These are phyloP conservation scores for Drosophila tsacasi DNA, from an alignment of 1,140 invertebrate genomes.

Conservation along the genomic window DNA sequence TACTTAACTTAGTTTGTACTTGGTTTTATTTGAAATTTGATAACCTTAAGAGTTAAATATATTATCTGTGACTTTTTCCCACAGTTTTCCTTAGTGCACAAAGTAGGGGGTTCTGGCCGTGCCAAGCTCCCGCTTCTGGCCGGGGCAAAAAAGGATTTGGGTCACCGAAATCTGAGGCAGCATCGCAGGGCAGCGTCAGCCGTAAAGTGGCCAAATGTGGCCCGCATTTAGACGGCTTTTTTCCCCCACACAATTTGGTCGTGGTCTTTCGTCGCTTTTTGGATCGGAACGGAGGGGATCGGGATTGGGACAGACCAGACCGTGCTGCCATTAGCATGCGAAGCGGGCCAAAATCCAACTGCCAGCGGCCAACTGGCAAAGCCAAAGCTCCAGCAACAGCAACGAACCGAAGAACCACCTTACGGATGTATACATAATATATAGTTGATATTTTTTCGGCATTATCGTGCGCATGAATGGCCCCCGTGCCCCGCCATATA, in stretches of 20 bases:
- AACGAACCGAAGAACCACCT: slow-evolving; percentile 10
- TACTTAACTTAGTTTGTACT: not conserved
- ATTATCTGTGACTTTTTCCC: not conserved
- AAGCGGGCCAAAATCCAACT: slow-evolving; percentile 39
- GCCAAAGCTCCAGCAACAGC: slow-evolving; percentile 17
- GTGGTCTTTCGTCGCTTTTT: slow-evolving; percentile 15
- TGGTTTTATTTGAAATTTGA: not conserved
- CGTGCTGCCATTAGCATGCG: slow-evolving; percentile 50
- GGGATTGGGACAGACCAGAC: not conserved
- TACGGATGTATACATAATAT: slow-evolving; percentile 41
- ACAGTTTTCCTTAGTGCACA: slow-evolving; percentile 31
- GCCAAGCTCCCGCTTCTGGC: slow-evolving; percentile 55
- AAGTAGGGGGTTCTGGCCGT: slow-evolving; percentile 25
- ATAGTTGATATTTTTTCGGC: slow-evolving; percentile 70
- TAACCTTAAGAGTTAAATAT: not conserved
- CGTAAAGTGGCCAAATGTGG: slow-evolving; percentile 80
- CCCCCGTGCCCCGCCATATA: slow-evolving; percentile 14
- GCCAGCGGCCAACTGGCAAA: slow-evolving; percentile 27
- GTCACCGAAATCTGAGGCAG: slow-evolving; percentile 77
- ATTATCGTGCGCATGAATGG: slow-evolving; percentile 81
- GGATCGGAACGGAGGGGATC: not conserved
- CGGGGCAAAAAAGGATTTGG: slow-evolving; percentile 70
- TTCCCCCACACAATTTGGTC: slow-evolving; percentile 7
- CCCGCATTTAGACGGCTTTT: slow-evolving; percentile 60
- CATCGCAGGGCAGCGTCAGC: slow-evolving; percentile 37